phyloP scores from a whole-genome alignment of 2,113 vertebrate species.

The Thamnophis sirtalis region DNA sequence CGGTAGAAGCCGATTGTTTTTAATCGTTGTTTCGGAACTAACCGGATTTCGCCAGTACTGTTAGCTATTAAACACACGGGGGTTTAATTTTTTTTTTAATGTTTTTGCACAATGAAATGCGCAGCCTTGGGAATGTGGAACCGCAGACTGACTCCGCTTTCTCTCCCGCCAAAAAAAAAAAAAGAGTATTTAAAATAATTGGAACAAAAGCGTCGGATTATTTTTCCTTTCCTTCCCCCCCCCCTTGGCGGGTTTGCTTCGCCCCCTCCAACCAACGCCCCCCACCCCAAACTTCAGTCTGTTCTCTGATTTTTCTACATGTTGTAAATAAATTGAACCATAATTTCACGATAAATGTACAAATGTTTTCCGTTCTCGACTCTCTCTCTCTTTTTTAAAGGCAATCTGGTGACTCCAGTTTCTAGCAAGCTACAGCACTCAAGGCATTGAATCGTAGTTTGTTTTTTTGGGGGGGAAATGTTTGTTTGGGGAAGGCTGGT shows the following conservation, averaged over 20 bases:
- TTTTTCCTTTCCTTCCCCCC: not conserved
- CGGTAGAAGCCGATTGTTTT: not conserved
- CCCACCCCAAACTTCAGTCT: not conserved
- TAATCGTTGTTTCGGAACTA: not conserved
- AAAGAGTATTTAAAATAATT: not conserved
- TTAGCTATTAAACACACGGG: not conserved
- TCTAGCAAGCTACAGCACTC: not conserved
- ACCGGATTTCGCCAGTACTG: conserved; percentile 4
- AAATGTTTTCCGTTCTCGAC: conserved; percentile 42
- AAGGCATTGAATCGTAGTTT: not conserved
- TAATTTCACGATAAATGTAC: conserved; percentile 73
- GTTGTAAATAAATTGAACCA: conserved; percentile 71
- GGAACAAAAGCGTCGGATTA: not conserved
- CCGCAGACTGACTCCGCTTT: not conserved
- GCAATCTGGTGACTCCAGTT: not conserved
- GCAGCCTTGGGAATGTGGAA: not conserved
- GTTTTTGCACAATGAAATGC: not conserved
- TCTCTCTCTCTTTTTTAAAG: not conserved
- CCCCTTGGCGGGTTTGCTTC: not conserved
- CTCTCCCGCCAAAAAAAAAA: conserved; percentile 21
- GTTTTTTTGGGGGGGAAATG: not conserved
- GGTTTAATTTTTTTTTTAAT: not conserved
- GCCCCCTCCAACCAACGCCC: not conserved
- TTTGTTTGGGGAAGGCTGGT: not conserved
- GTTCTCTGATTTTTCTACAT: conserved; percentile 52